phyloP scores from a whole-genome alignment of 37 sponge, comb jelly and placozoan genomes.

The Tethya wilhelma region DNA sequence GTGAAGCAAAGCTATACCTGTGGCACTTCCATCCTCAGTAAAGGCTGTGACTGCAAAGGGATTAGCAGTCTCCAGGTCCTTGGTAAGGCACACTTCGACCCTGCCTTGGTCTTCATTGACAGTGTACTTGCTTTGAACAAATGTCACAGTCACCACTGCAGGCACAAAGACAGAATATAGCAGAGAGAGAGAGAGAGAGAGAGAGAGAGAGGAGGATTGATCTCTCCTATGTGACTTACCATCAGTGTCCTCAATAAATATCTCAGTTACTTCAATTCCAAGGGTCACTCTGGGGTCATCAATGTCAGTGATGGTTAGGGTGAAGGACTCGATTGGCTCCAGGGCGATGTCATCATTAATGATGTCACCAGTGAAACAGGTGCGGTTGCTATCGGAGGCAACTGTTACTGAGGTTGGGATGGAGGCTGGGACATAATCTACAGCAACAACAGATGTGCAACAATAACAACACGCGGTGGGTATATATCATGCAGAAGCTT shows the following conservation, averaged over 20 bases:
- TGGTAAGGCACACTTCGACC: constrained; percentile 3
- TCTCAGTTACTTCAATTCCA: not conserved
- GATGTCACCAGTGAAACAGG: constrained; percentile 22
- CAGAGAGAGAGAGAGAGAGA: too few species aligned
- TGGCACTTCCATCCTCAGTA: not conserved
- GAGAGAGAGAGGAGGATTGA: not conserved
- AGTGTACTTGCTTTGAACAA: not conserved
- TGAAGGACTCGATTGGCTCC: constrained; percentile 15
- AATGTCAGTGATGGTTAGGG: not conserved
- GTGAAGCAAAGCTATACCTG: not conserved
- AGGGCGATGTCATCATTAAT: not conserved
- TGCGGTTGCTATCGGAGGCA: not conserved
- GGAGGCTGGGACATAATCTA: not conserved
- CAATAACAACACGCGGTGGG: too few species aligned
- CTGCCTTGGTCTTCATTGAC: not conserved
- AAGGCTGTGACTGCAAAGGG: not conserved
- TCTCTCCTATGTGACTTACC: not conserved
- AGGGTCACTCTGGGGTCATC: not conserved
- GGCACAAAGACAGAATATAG: not conserved
- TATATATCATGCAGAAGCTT: too few species aligned
- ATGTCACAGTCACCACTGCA: constrained; percentile 12
- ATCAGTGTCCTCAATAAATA: not conserved
- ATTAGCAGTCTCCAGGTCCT: constrained; percentile 8
- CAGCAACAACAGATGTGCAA: too few species aligned
- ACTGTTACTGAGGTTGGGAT: constrained; percentile 9